A percentile compares a stretch with the other conserved stretches of the same genome.
phyloP scores from a whole-genome alignment of 2,888 invertebrate species.

The Hartigia nigra region DNA sequence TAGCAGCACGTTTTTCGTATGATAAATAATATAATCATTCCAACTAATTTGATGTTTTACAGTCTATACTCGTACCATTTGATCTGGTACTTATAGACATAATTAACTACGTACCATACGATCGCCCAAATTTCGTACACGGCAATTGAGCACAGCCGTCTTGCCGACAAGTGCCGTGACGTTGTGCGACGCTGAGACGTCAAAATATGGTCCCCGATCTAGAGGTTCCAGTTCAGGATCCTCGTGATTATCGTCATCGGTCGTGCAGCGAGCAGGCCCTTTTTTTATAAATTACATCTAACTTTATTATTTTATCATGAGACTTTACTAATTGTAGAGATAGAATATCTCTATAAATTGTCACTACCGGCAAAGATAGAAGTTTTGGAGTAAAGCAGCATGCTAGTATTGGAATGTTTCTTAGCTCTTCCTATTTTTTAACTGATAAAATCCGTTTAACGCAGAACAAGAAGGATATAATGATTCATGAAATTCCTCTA shows the following conservation, averaged over 20 bases:
- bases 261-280: conserved; percentile 57
- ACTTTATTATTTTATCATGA: neutral
- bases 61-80: neutral
- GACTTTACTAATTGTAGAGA: conserved; percentile 4
- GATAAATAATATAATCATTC: neutral
- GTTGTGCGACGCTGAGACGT: conserved; percentile 77
- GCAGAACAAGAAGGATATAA: neutral
- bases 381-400: neutral
- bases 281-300: conserved; percentile 20
- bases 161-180: conserved; percentile 83
- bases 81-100: neutral
- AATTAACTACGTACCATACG: conserved; percentile 73
- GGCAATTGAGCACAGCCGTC: conserved; percentile 80
- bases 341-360: neutral
- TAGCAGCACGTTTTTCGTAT: neutral
- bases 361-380: neutral
- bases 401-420: neutral
- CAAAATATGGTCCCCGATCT: conserved; percentile 77
- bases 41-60: neutral
- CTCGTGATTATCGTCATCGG: conserved; percentile 60
- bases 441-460: neutral
- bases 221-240: conserved; percentile 66
- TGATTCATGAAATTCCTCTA: neutral
- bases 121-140: conserved; percentile 81
- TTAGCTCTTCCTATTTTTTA: neutral